A percentile compares a stretch with the other conserved stretches of the same genome.
These are phyloP conservation scores for Podargus strigoides DNA, from an alignment of 2,797 vertebrate species.

Conservation along the genomic window DNA sequence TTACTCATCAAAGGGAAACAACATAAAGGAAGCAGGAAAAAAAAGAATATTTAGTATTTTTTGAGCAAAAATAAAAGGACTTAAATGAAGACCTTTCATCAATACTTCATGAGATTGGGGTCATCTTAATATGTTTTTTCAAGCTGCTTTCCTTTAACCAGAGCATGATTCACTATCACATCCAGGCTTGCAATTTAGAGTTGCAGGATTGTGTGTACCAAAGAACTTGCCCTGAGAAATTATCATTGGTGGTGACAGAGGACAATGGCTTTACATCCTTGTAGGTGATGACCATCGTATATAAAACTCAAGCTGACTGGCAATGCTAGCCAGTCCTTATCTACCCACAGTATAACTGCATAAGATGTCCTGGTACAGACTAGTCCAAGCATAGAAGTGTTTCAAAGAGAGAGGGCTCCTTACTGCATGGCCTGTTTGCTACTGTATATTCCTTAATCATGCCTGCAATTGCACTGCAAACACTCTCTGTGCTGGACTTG, in stretches of 20 bases:
- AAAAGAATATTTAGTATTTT: neutral
- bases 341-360: neutral
- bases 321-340: neutral
- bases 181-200: neutral
- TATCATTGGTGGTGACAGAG: neutral
- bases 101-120: neutral
- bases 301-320: neutral
- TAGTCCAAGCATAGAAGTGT: neutral
- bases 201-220: neutral
- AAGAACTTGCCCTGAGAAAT: neutral
- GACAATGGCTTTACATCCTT: neutral
- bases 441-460: neutral
- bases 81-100: neutral
- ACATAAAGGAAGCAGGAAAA: neutral
- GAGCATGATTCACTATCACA: neutral
- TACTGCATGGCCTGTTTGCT: neutral
- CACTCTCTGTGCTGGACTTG: neutral
- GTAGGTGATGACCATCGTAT: neutral
- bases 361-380: neutral
- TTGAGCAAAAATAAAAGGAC: neutral
- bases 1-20: constrained; percentile 28
- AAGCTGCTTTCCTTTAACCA: neutral
- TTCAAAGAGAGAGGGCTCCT: neutral
- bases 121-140: neutral
- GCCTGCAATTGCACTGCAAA: neutral